Evolutionary conservation across 2,888 invertebrate species (phyloP), one percentile per base, ranked within the genome.

Genomic region (Lycaena phlaeas): DNA sequence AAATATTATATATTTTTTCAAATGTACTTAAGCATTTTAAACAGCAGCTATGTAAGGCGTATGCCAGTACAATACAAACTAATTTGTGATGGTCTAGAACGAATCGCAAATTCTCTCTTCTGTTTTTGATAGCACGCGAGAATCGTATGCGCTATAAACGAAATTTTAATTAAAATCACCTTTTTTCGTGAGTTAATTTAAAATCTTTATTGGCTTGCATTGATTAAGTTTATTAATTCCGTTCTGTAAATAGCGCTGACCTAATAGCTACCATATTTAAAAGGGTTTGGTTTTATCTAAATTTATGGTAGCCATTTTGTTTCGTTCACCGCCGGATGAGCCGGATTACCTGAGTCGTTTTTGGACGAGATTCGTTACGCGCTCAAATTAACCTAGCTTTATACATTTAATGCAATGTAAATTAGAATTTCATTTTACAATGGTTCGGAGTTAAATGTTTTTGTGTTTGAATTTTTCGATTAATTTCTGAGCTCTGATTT

Each of bases 301-400:
- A 49, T 49, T 47, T 47, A 49, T 49, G 39, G 45, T 43, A 5
- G 38, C 47, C 47, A 63, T 61, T 70, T 62, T 59, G 61, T 69
- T 75, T 76, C 75, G 40, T 71, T 18, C 34, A 22, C 9, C 34
- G 34, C 9, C 34, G 22, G 34, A 34, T 17, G 34, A 34, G 34
- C 34, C 22, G 34, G 34, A 34, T 34, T 34, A 34, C 12, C 34
- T 34, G 34, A 10, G 11, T 34, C 31, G 18, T n/a, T 31, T 34
- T 34, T 22, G 18, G 22, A 18, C 18, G 18, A 34, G 22, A 34
- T 22, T 34, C 34, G 18, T 34, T 34, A 22, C 34, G 12, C 22
- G 18, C 18, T 2, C 18, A 31, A 31, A 34, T 34, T 34, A 34
- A 34, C 34, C 22, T 15, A 22, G 12, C 11, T 11, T 11, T 22